Conservation (phyloP, 1,140 invertebrate genomes). For the Drosophila tropicalis region DNA sequence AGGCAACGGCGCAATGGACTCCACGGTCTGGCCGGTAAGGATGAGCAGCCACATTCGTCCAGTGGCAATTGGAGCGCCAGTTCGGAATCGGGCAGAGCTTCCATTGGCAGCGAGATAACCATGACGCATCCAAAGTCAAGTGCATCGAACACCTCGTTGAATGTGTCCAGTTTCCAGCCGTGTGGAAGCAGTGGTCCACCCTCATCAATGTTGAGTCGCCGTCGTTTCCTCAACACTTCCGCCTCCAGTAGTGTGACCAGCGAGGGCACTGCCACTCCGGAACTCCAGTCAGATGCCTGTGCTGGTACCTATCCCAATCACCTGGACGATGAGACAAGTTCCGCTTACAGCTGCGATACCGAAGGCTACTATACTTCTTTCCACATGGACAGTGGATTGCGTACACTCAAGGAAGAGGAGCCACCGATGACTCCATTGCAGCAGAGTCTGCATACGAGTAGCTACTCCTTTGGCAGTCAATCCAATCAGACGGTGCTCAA, state of each 20-base stretch:
- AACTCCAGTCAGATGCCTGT: slow-evolving; percentile 86
- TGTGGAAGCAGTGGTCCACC: slow-evolving; percentile 85
- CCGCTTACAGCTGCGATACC: slow-evolving; percentile 97
- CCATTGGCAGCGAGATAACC: slow-evolving; percentile 91
- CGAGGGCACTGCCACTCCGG: slow-evolving; percentile 93
- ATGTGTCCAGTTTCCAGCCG: slow-evolving; percentile 85
- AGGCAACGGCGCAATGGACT: slow-evolving; percentile 85
- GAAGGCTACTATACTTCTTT: slow-evolving; percentile 99
- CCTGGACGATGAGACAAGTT: slow-evolving; percentile 94
- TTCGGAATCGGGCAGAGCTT: slow-evolving; percentile 93
- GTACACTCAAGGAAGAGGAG: slow-evolving; percentile 92
- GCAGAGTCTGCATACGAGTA: slow-evolving; percentile 85
- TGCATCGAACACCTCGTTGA: slow-evolving; percentile 88
- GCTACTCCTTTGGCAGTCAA: slow-evolving; percentile 84
- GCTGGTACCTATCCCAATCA: slow-evolving; percentile 85
- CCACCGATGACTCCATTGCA: slow-evolving; percentile 87
- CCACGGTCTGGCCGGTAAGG: slow-evolving; percentile 82
- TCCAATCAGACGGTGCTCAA: slow-evolving; percentile 85
- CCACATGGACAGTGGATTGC: slow-evolving; percentile 96
- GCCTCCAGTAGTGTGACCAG: slow-evolving; percentile 92
- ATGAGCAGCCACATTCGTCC: slow-evolving; percentile 93
- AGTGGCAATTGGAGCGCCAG: slow-evolving; percentile 97
- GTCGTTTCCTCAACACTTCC: slow-evolving; percentile 88
- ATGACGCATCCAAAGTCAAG: slow-evolving; percentile 88
- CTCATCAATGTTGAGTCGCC: slow-evolving; percentile 87